Evolutionary conservation across 2,888 invertebrate species (phyloP), one percentile per base, ranked within the genome.

Genomic region (Endomychus coccineus): DNA sequence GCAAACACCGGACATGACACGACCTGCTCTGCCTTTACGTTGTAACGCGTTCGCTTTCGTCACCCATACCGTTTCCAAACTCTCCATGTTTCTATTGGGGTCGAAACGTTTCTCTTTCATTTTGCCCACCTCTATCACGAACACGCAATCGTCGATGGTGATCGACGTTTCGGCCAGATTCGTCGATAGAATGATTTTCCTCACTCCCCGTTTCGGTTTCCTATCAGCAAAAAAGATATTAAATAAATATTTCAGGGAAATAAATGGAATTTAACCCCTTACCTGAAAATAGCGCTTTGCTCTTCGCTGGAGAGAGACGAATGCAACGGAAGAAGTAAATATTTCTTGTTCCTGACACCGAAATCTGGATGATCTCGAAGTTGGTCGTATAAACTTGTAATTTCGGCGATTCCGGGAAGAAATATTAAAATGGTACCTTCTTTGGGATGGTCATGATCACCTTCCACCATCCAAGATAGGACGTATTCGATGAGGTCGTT

Each of bases 161-260:
- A 96, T 80, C 0, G 92, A 92, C 0, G 94, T 95, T 69, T 96
- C 95, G 0, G 95, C 94, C 42, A 96, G 86, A 58, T 96, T 95
- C 0, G 95, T 96, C 2, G 80, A 78, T 0, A 95, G 68, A 1
- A 91, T 83, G 40, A 95, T 88, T 72, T 95, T 95, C 19, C 94
- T 71, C 12, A 77, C 75, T 0, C 83, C 84, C 0, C 69, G 61
- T 17, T 75, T 77, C 0, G 83, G 75, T 48, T 78, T 81, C 52
- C 77, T 78, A 56, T 73, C 77, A 48, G 7, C 16, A 29, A 15
- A 15, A n/a, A 16, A 5, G n/a, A 21, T 6, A 25, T 9, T 25
- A 25, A 25, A 6, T 25, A 10, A 25, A 10, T 5, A 9, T 25
- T 21, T 5, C 13, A 6, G 16, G 21, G 13, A 21, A 16, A 21